These are phyloP conservation scores for Drosophila parthenogenetica DNA, from an alignment of 2,888 invertebrate genomes.

Conservation along the genomic window DNA sequence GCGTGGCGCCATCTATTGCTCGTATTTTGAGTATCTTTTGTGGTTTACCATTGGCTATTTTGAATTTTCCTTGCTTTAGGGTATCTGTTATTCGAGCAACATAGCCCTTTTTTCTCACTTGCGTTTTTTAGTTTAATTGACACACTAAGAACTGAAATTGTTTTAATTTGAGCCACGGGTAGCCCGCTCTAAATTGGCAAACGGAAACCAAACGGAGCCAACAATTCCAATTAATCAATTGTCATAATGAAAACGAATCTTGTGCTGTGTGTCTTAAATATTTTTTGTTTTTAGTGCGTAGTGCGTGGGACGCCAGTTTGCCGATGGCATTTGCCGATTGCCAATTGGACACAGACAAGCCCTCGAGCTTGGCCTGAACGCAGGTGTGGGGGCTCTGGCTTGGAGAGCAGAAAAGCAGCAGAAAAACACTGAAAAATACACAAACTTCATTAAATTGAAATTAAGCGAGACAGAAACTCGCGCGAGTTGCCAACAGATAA, in stretches of 20 bases:
- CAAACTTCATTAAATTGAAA: conserved; percentile 65
- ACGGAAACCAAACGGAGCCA: conserved; percentile 47
- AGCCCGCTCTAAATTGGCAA: conserved; percentile 59
- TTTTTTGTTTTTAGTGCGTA: background rate
- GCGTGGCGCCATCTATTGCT: too few species aligned
- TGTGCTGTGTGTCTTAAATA: conserved; percentile 22
- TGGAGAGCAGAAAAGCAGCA: background rate
- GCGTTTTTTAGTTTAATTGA: conserved; percentile 50
- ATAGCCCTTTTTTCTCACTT: background rate
- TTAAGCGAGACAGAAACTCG: conserved; percentile 48
- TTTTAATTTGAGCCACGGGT: conserved; percentile 42
- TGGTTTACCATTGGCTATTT: too few species aligned
- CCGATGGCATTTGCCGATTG: background rate
- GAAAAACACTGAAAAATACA: conserved; percentile 15
- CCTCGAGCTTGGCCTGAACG: conserved; percentile 30
- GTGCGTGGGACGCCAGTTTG: conserved; percentile 53
- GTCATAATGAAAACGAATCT: conserved; percentile 59
- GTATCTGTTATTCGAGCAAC: background rate
- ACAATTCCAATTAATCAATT: conserved; percentile 70
- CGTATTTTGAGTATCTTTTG: too few species aligned
- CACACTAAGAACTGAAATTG: conserved; percentile 46
- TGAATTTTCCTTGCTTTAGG: background rate
- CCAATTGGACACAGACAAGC: conserved; percentile 54
- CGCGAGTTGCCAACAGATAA: conserved; percentile 44
- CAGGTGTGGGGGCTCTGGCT: conserved; percentile 41